Conservation (phyloP, 1,140 invertebrate species). For the Dryas iulia region DNA sequence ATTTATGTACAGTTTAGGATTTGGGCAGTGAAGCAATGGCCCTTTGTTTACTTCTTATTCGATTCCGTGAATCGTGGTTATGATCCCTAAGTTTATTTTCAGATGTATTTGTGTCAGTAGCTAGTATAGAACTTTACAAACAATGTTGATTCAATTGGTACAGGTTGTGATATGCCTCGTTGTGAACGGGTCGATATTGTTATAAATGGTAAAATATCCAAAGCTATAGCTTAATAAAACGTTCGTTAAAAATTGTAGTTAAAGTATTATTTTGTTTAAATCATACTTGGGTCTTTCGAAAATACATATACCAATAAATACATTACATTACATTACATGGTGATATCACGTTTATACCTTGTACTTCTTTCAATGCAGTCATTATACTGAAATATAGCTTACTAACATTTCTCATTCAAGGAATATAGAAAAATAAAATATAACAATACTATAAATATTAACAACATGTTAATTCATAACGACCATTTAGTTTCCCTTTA, state of each 20-base stretch:
- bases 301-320: slow-evolving; percentile 72
- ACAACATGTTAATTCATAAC: slow-evolving; percentile 10
- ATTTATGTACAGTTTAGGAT: slow-evolving; percentile 73
- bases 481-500: not conserved
- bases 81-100: slow-evolving; percentile 77
- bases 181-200: slow-evolving; percentile 79
- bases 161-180: slow-evolving; percentile 80
- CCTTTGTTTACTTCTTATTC: slow-evolving; percentile 74
- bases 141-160: slow-evolving; percentile 80
- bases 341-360: slow-evolving; percentile 67
- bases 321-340: slow-evolving; percentile 54
- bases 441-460: slow-evolving; percentile 40
- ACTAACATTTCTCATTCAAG: slow-evolving; percentile 50
- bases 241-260: slow-evolving; percentile 79
- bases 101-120: slow-evolving; percentile 78
- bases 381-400: slow-evolving; percentile 64
- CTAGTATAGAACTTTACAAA: slow-evolving; percentile 80
- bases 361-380: slow-evolving; percentile 67
- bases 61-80: slow-evolving; percentile 79
- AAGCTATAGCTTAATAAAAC: slow-evolving; percentile 79
- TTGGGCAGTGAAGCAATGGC: slow-evolving; percentile 66
- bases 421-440: slow-evolving; percentile 47
- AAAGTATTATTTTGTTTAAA: slow-evolving; percentile 78
- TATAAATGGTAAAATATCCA: slow-evolving; percentile 79
- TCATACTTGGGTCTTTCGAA: slow-evolving; percentile 72